Evolutionary conservation across 2,888 invertebrate species (phyloP), one percentile per base, ranked within the genome.

Genomic region (Panopea generosa): DNA sequence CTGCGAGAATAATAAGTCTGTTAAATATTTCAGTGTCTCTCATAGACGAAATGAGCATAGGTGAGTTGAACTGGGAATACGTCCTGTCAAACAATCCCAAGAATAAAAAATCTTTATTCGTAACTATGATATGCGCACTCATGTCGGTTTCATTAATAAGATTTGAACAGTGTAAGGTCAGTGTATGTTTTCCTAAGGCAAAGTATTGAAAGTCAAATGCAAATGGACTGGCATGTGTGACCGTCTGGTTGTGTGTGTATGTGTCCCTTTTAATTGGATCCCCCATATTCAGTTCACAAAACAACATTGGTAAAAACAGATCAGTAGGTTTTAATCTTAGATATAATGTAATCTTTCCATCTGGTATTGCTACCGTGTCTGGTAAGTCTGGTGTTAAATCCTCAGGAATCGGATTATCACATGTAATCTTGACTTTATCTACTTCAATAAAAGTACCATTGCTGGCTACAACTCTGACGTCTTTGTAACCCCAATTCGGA

Each of bases 31-130:
- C 79, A 1, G 67, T 69, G 47, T 83, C 85, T 33, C 71, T 57
- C 66, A 82, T 82, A 0, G 82, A 71, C 11, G 68, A 76, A 6
- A 81, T 50, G 45, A 61, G 71, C 59, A 85, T 66, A 3, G 85
- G 82, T 0, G 77, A 77, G 6, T 52, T 22, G 1, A 9, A 14
- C 27, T 76, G 78, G 0, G 85, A 83, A 63, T 82, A 85, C 11
- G 75, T 70, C 22, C 82, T 61, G 52, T 84, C 83, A 75, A 85
- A 85, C 11, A 78, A 66, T 11, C 85, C 85, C 22, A 60, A 56
- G 33, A 80, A 76, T n/a, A 70, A 26, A 49, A 80, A 80, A 22
- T 80, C 67, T 26, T 73, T 56, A 45, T 80, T 80, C 2, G 73
- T 76, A 1, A 80, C 73, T 14, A 52, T 55, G 27, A 80, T 74